Conservation (phyloP, 2,113 vertebrate genomes). For the Scomber colias region DNA sequence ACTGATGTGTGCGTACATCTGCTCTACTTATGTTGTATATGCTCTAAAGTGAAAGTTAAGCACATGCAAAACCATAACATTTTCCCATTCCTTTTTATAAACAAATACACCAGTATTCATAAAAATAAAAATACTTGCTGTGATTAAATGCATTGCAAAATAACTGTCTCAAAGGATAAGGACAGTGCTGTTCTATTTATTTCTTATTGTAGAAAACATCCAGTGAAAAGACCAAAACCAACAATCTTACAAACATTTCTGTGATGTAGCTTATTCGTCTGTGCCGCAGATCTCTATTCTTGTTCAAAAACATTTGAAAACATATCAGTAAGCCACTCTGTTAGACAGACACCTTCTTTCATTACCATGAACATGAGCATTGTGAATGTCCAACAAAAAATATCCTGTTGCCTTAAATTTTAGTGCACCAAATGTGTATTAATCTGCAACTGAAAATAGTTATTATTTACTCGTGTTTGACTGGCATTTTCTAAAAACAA, state of each 20-base stretch:
- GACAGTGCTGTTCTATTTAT: not conserved
- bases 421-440: not conserved
- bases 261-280: too few relatives aligned
- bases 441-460: too few relatives aligned
- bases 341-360: too few relatives aligned
- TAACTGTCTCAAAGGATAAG: not conserved
- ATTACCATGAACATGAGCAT: too few relatives aligned
- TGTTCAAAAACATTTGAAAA: too few relatives aligned
- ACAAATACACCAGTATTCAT: constrained; percentile 4
- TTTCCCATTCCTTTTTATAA: not conserved
- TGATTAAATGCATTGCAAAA: not conserved
- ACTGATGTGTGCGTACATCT: not conserved
- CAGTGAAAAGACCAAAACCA: not conserved
- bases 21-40: not conserved
- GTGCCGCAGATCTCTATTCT: too few relatives aligned
- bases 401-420: not conserved
- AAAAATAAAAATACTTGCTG: not conserved
- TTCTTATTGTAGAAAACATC: not conserved
- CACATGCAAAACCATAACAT: not conserved
- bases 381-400: too few relatives aligned
- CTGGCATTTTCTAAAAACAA: too few relatives aligned
- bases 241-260: not conserved
- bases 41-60: not conserved
- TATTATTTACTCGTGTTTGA: not conserved
- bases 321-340: too few relatives aligned